Evolutionary conservation across 1,140 invertebrate genomes (phyloP), one percentile per base, ranked within the genome.

Genomic region (Armadillidium nasatum): DNA sequence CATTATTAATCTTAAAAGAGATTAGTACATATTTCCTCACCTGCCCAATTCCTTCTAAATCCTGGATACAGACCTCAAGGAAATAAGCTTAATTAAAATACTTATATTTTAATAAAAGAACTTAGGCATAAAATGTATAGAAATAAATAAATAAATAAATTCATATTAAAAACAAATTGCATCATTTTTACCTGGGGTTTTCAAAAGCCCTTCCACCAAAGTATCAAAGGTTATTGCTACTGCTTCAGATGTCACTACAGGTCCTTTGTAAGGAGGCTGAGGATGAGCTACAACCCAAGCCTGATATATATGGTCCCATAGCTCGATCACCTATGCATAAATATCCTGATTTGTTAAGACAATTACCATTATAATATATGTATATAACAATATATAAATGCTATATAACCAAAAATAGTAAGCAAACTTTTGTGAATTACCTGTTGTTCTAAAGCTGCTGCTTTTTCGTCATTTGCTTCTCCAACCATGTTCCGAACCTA

Each of bases 271-370:
- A 10, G 74, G 73, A 9, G 79, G 23, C 1, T 85, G 80, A 78
- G 86, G 84, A 15, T 87, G 86, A 78, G 89, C 88, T 83, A 91
- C 90, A 84, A 95, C 91, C 93, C 93, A 97, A 71, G 93, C 90
- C 83, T 94, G 93, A 84, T 98, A 98, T 1, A 97, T 87, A 79
- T 93, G 88, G 83, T 98, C 96, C 92, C 94, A 95, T 13, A 97
- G 87, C 85, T 97, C 93, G 44, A 98, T 86, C 2, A 97, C 91
- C 79, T 80, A 67, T 60, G 6, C 6, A 33, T 33, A 33, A 33
- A 3, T 33, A 6, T 33, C 6, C 6, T 33, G 2, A n/a, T 33
- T 33, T 33, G 33, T 33, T 33, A 33, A 3, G 33, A 33, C 6
- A 33, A 6, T 33, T 33, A 33, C 33, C 6, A 33, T 33, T 3